A percentile compares a stretch with the other conserved stretches of the same genome.
Evolutionary conservation across 2,888 invertebrate species (phyloP).

Genomic region (Protonemura montana): DNA sequence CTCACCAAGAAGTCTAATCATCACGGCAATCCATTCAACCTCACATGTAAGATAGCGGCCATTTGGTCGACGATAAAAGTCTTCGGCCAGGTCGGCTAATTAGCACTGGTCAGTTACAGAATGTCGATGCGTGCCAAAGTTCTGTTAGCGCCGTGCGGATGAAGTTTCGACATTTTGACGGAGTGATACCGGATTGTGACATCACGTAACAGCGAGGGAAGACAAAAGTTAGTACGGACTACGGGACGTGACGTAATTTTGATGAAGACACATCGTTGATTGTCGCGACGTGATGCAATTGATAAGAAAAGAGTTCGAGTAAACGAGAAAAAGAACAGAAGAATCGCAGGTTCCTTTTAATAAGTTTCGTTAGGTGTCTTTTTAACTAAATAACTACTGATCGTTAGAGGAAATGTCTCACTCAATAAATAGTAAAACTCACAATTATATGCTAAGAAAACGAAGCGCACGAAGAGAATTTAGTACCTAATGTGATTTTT

Average conservation of each 20-base stretch:
- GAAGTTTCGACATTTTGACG: conserved; percentile 33
- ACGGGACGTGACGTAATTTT: conserved; percentile 43
- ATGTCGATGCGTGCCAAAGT: not conserved
- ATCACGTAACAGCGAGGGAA: conserved; percentile 41
- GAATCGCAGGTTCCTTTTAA: not conserved
- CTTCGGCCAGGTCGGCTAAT: not conserved
- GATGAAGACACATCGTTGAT: conserved; percentile 48
- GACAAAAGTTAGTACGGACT: conserved; percentile 21
- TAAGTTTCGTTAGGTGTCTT: not conserved
- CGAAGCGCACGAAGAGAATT: not conserved
- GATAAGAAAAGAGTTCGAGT: not conserved
- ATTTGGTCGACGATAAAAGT: not conserved
- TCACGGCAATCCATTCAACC: not conserved
- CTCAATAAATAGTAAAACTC: no score
- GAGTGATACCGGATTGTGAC: conserved; percentile 24
- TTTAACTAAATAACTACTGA: no score
- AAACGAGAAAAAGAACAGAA: not conserved
- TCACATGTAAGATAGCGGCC: not conserved
- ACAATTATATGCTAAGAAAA: no score
- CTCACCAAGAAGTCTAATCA: not conserved
- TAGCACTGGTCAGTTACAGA: not conserved
- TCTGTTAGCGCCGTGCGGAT: not conserved
- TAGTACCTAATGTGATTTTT: not conserved
- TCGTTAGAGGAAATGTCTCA: not conserved
- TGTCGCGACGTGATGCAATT: conserved; percentile 40